Percentiles rank a stretch among this genome's conserved stretches.
Evolutionary conservation across 2,113 vertebrate genomes (phyloP).

Genomic region (Hiodon alosoides): DNA sequence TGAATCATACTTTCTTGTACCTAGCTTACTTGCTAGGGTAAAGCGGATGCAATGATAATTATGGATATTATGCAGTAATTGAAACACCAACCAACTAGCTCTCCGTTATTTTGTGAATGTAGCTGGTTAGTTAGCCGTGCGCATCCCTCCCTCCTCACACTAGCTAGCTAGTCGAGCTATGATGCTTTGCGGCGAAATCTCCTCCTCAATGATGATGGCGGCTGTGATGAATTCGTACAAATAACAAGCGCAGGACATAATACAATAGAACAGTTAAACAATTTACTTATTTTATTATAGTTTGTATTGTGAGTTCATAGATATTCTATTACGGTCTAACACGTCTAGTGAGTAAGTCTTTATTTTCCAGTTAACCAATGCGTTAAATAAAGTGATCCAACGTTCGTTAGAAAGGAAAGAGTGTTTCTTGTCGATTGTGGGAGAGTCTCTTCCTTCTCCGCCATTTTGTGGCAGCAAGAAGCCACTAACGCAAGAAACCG

Average conservation of each 20-base stretch:
- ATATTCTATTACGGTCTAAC: constrained; percentile 26
- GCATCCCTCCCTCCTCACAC: constrained; percentile 22
- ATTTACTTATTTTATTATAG: not conserved
- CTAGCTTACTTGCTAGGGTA: too few relatives aligned
- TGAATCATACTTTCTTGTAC: too few relatives aligned
- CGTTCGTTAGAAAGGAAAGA: constrained; percentile 51
- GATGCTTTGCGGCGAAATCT: constrained; percentile 34
- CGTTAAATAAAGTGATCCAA: not conserved
- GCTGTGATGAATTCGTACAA: constrained; percentile 19
- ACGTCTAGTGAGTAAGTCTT: constrained; percentile 51
- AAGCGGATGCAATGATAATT: too few relatives aligned
- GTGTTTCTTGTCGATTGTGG: constrained; percentile 29
- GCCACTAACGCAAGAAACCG: constrained; percentile 45
- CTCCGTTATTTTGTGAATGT: too few relatives aligned
- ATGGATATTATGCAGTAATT: too few relatives aligned
- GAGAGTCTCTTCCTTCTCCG: constrained; percentile 70
- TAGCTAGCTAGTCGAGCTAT: not conserved
- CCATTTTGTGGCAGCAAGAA: constrained; percentile 74
- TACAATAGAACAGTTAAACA: not conserved
- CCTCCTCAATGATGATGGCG: constrained; percentile 37
- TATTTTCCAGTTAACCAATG: not conserved
- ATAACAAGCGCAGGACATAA: constrained; percentile 6
- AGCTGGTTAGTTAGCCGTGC: not conserved
- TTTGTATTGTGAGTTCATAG: not conserved
- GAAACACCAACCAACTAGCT: too few relatives aligned